Conservation (phyloP, 2,113 vertebrate genomes). For the Cryptoleucopteryx plumbea region DNA sequence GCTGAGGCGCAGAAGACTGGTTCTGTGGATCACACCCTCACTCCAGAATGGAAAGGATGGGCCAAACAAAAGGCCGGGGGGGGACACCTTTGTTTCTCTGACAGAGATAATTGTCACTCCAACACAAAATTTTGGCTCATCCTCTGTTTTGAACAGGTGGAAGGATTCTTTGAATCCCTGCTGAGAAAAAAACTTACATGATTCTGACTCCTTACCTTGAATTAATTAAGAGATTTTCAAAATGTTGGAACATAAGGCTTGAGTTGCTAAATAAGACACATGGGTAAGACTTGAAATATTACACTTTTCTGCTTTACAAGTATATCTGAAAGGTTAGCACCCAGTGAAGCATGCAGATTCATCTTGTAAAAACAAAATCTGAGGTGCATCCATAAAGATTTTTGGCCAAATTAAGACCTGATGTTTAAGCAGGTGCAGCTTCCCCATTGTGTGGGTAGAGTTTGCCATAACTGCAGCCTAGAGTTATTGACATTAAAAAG, state of each 20-base stretch:
- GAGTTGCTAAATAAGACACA: conserved; percentile 35
- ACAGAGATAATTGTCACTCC: conserved; percentile 40
- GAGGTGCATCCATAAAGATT: neutral
- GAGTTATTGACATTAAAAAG: conserved; percentile 35
- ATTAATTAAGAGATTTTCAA: conserved; percentile 58
- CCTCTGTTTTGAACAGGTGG: conserved; percentile 47
- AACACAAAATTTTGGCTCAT: conserved; percentile 36
- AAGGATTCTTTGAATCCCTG: conserved; percentile 45
- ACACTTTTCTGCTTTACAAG: conserved; percentile 38
- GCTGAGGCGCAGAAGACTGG: conserved; percentile 30
- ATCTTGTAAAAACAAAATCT: neutral
- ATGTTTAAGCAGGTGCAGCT: conserved; percentile 28
- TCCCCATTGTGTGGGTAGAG: neutral
- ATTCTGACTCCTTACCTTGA: conserved; percentile 59
- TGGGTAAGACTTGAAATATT: conserved; percentile 37
- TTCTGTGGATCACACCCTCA: conserved; percentile 52
- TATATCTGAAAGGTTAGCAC: conserved; percentile 16
- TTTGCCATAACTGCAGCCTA: conserved; percentile 5
- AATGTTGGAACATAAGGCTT: conserved; percentile 49
- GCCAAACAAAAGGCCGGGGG: neutral
- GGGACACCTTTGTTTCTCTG: conserved; percentile 8
- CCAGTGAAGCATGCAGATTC: neutral
- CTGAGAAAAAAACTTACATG: conserved; percentile 11
- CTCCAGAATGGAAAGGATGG: neutral
- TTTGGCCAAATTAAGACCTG: neutral